Evolutionary conservation across 2,888 invertebrate genomes (phyloP).

Genomic region (Pyrgus malvae): DNA sequence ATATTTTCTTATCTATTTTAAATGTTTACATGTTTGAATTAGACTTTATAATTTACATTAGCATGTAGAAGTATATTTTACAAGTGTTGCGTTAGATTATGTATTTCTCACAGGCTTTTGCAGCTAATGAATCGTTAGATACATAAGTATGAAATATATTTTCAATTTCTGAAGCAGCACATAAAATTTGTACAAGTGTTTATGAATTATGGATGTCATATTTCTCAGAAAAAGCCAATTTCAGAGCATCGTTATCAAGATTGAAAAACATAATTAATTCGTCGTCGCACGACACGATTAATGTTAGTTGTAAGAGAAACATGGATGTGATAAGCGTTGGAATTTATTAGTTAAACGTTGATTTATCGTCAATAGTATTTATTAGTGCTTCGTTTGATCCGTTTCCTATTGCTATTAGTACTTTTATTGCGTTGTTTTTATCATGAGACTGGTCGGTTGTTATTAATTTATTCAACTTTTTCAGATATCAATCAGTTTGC

Average conservation of each 20-base stretch:
- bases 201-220: conserved; percentile 32
- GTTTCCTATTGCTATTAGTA: background rate
- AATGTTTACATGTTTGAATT: too few relatives aligned
- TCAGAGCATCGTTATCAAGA: conserved; percentile 31
- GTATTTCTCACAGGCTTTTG: too few relatives aligned
- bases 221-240: conserved; percentile 33
- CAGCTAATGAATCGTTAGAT: too few relatives aligned
- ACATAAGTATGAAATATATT: background rate
- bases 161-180: conserved; percentile 1
- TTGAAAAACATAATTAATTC: conserved; percentile 40
- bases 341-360: background rate
- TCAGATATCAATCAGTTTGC: too few relatives aligned
- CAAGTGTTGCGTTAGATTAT: too few relatives aligned
- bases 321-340: conserved; percentile 1
- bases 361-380: background rate
- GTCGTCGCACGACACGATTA: conserved; percentile 39
- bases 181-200: conserved; percentile 14
- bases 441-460: too few relatives aligned
- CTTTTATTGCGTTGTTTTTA: background rate
- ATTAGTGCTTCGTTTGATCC: background rate
- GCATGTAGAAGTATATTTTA: too few relatives aligned
- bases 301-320: conserved; percentile 29
- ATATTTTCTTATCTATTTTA: too few relatives aligned
- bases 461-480: too few relatives aligned
- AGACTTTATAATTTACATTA: too few relatives aligned